Conservation (phyloP, 2,888 invertebrate species). For the Tiphia femorata region DNA sequence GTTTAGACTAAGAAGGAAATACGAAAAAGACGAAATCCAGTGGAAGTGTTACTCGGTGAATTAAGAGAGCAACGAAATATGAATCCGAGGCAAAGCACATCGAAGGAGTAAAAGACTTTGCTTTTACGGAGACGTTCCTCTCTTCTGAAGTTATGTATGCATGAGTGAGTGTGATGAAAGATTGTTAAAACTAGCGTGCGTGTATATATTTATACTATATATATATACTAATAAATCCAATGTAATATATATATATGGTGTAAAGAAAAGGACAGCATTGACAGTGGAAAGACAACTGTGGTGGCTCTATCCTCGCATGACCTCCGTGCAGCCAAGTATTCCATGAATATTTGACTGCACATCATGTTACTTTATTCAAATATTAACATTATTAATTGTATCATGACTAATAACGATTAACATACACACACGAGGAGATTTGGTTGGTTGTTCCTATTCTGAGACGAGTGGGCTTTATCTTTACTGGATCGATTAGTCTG, state of each 20-base stretch:
- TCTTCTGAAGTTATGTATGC: constrained; percentile 56
- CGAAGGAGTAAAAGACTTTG: constrained; percentile 48
- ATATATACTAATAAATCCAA: constrained; percentile 56
- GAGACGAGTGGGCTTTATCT: constrained; percentile 53
- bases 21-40: constrained; percentile 37
- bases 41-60: constrained; percentile 42
- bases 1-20: constrained; percentile 49
- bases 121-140: constrained; percentile 59
- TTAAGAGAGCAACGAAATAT: constrained; percentile 35
- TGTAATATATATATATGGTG: constrained; percentile 61
- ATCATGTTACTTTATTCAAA: constrained; percentile 66
- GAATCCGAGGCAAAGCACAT: constrained; percentile 24
- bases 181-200: constrained; percentile 64
- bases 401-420: constrained; percentile 65
- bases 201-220: constrained; percentile 65
- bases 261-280: constrained; percentile 54
- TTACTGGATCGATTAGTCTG: constrained; percentile 43
- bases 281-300: constrained; percentile 55
- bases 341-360: constrained; percentile 67
- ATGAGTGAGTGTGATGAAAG: constrained; percentile 56
- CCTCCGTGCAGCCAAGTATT: constrained; percentile 63
- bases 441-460: constrained; percentile 66
- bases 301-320: constrained; percentile 65
- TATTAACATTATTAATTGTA: constrained; percentile 67
- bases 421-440: constrained; percentile 57